A percentile compares a stretch with the other conserved stretches of the same genome.
Conservation (phyloP, 1,140 invertebrate genomes). For the Sarcophaga peregrina region DNA sequence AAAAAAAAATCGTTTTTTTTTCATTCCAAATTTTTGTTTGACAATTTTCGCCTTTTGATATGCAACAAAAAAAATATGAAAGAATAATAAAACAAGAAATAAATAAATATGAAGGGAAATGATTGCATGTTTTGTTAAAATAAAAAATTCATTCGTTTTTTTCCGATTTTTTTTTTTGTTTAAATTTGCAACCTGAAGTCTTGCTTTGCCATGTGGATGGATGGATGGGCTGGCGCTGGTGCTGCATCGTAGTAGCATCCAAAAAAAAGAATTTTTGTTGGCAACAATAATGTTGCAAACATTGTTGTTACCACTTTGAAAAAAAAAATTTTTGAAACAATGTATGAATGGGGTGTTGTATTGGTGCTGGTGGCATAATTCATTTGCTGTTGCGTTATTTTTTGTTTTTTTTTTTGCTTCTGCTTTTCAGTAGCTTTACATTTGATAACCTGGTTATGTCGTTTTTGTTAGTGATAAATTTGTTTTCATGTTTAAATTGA, state of each 20-base stretch:
- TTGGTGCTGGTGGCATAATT: background rate
- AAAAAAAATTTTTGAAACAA: too few relatives aligned
- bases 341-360: too few relatives aligned
- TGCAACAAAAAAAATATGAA: background rate
- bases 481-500: slow-evolving; percentile 27
- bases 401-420: background rate
- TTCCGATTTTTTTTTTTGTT: background rate
- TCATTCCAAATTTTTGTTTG: background rate
- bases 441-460: slow-evolving; percentile 22
- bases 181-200: slow-evolving; percentile 5
- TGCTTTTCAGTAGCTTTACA: background rate
- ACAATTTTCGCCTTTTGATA: background rate
- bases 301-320: background rate
- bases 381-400: background rate
- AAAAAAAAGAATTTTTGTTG: too few relatives aligned
- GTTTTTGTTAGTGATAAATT: slow-evolving; percentile 27
- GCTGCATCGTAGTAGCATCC: too few relatives aligned
- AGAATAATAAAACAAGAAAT: background rate
- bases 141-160: background rate
- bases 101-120: background rate
- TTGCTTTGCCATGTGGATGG: background rate
- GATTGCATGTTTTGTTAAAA: slow-evolving; percentile 25
- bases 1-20: background rate
- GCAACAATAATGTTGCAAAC: background rate
- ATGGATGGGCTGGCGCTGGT: too few relatives aligned